These are phyloP conservation scores for Asteroscopus sphinx DNA, from an alignment of 2,888 invertebrate species.

Conservation along the genomic window DNA sequence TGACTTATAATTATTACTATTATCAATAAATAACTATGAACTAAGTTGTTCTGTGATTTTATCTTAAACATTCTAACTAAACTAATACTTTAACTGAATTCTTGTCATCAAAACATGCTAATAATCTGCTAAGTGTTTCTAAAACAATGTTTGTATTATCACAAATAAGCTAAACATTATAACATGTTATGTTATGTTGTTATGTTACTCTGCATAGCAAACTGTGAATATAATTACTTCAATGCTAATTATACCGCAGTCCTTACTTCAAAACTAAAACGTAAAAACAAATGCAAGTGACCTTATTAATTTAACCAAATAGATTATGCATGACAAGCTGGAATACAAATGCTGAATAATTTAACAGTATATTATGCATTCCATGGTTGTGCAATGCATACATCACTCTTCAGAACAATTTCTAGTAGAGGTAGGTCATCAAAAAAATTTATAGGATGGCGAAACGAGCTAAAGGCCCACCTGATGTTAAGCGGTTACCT, in stretches of 20 bases:
- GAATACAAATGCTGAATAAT: slow-evolving; percentile 36
- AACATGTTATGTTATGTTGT: slow-evolving; percentile 12
- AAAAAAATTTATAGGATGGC: too few relatives aligned
- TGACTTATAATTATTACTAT: too few relatives aligned
- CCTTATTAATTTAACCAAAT: slow-evolving; percentile 39
- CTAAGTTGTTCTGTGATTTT: too few relatives aligned
- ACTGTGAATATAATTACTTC: slow-evolving; percentile 19
- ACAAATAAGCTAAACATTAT: not conserved
- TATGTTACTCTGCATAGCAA: slow-evolving; percentile 5
- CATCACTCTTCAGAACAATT: slow-evolving; percentile 3
- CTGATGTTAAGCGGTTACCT: too few relatives aligned
- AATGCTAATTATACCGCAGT: slow-evolving; percentile 2
- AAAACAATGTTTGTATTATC: slow-evolving; percentile 4
- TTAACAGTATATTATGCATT: slow-evolving; percentile 8
- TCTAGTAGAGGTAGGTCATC: slow-evolving; percentile 3
- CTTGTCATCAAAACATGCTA: not conserved
- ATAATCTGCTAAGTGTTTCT: too few relatives aligned
- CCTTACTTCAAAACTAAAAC: not conserved
- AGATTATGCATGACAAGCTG: slow-evolving; percentile 28
- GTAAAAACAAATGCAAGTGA: slow-evolving; percentile 14
- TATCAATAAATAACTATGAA: too few relatives aligned
- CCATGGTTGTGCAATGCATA: not conserved
- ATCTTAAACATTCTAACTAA: too few relatives aligned
- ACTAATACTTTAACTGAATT: not conserved
- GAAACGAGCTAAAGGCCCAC: too few relatives aligned